Evolutionary conservation across 2,113 vertebrate species (phyloP).

Genomic region (Nannospalax galili): DNA sequence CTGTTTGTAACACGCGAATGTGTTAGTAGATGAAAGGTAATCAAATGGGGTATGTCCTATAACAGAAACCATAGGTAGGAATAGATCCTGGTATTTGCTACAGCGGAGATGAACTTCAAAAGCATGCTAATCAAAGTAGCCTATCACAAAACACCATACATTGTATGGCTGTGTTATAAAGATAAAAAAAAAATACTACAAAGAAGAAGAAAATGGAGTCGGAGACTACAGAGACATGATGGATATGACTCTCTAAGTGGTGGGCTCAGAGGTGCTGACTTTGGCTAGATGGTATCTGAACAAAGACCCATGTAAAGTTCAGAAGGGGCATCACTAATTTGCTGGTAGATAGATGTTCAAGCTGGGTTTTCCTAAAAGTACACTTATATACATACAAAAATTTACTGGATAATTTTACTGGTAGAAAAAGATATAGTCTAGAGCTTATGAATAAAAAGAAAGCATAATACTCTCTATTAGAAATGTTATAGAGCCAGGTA

Average conservation of each 20-base stretch:
- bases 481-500: background rate
- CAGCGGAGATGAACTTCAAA: background rate
- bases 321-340: background rate
- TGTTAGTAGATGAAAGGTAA: background rate
- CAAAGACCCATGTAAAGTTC: background rate
- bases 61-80: background rate
- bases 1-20: background rate
- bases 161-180: background rate
- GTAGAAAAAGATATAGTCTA: background rate
- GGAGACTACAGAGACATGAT: background rate
- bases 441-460: constrained; percentile 10
- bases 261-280: background rate
- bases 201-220: background rate
- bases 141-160: background rate
- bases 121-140: background rate
- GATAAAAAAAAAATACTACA: background rate
- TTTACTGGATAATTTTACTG: background rate
- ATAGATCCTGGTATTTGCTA: background rate
- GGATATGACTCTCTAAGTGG: background rate
- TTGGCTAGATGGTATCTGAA: background rate
- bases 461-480: background rate
- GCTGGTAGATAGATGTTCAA: background rate
- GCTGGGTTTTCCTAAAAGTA: background rate
- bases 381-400: rapidly evolving
- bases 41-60: background rate